Evolutionary conservation across 2,113 vertebrate genomes (phyloP), one percentile per base, ranked within the genome.

Genomic region (Lepus americanus): DNA sequence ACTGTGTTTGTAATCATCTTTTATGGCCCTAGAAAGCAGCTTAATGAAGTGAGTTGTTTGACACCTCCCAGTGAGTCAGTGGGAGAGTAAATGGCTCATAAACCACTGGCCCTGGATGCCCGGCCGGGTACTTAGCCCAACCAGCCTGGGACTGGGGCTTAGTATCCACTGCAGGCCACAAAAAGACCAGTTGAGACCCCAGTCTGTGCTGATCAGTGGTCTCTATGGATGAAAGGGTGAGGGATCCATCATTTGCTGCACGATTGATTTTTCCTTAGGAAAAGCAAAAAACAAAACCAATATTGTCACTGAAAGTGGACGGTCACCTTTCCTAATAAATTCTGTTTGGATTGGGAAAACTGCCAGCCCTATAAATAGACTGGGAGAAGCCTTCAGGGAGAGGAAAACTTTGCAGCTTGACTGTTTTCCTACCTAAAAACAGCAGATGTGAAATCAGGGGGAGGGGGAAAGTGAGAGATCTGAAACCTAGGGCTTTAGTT

Each of bases 241-340:
- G 31, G 59, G 70, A 88, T 77, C 33, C 61, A 81, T 93, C 92
- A 90, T 95, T 92, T 96, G 84, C 89, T 81, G 84, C 80, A 23
- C 53, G 76, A 63, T 92, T 97, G 94, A 95, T 97, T 95, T 87
- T 90, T 86, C 83, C 87, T 76, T 66, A 87, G 85, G 87, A 94
- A 77, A 91, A 90, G 74, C 94, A 89, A 64, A 88, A 95, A 95
- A 84, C 8, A 87, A 96, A 93, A 61, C 87, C 73, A 85, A 87
- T 94, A 93, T 85, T 78, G 36, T 93, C 29, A 79, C 53, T 27
- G 53, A 78, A 92, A 87, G 91, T 51, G 59, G 83, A 44, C 7
- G 49, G 94, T 31, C 53, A 9, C 67, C 64, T 63, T 49, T 51
- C 36, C 25, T 89, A 92, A 96, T 89, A 94, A 95, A 94, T 97